phyloP scores from a whole-genome alignment of 1,140 invertebrate species.

The Polypedilum vanderplanki region DNA sequence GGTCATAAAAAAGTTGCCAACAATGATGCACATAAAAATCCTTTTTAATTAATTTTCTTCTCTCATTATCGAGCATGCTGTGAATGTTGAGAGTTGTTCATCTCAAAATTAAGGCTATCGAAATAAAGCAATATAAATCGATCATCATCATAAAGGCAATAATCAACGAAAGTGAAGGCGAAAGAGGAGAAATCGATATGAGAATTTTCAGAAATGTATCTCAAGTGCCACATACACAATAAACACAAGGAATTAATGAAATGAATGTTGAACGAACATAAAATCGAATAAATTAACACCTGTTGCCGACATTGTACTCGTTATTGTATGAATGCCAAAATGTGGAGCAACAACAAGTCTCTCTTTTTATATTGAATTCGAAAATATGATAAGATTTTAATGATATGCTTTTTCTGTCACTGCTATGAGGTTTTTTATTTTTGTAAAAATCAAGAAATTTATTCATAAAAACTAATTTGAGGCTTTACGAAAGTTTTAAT shows the following conservation, averaged over 20 bases:
- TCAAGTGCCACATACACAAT: constrained; percentile 16
- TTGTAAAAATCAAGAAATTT: too few relatives aligned
- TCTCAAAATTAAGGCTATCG: too few relatives aligned
- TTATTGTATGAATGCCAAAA: neutral
- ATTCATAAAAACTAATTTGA: too few relatives aligned
- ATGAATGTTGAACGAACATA: constrained; percentile 26
- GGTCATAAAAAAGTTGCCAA: constrained; percentile 8
- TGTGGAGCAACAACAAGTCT: neutral
- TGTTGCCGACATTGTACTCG: neutral
- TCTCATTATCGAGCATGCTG: neutral
- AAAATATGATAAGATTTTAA: too few relatives aligned
- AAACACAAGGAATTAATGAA: constrained; percentile 20
- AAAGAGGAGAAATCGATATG: neutral
- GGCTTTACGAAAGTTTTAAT: too few relatives aligned
- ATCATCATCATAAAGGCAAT: neutral
- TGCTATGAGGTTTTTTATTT: too few relatives aligned
- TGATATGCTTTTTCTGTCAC: too few relatives aligned
- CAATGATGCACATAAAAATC: neutral
- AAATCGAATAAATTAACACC: constrained; percentile 28
- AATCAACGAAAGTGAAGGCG: constrained; percentile 11
- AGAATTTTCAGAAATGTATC: constrained; percentile 14
- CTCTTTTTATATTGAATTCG: neutral
- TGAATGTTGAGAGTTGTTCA: too few relatives aligned
- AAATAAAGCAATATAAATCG: neutral
- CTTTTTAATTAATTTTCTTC: constrained; percentile 20